Percentiles rank a stretch among this genome's conserved stretches.
Conservation (phyloP, 2,797 vertebrate species). For the Rhabdophis nuchalis region DNA sequence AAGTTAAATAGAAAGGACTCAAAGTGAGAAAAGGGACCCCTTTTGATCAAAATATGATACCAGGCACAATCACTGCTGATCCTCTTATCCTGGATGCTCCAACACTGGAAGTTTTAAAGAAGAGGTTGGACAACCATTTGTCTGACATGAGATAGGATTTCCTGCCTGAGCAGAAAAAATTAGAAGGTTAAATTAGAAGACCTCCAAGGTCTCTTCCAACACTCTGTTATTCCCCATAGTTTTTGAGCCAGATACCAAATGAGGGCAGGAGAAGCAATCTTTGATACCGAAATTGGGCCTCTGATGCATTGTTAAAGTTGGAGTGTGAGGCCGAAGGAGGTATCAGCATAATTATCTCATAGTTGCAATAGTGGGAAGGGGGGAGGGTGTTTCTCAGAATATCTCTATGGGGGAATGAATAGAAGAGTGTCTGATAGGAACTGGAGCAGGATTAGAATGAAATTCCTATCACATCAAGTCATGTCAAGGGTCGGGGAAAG, state of each 20-base stretch:
- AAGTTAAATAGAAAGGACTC: background rate
- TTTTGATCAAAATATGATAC: background rate
- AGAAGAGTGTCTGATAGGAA: too few species aligned
- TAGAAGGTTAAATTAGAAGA: background rate
- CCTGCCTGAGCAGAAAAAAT: too few species aligned
- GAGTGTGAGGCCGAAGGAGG: background rate
- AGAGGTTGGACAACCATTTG: background rate
- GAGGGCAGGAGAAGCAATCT: background rate
- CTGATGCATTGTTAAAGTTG: background rate
- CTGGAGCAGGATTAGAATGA: background rate
- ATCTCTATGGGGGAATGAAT: background rate
- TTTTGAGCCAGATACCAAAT: background rate
- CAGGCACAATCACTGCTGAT: background rate
- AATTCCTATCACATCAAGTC: background rate
- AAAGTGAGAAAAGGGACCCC: background rate
- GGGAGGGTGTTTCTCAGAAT: background rate
- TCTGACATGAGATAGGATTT: background rate
- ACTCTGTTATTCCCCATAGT: background rate
- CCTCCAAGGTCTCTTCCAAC: background rate
- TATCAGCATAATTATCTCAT: background rate
- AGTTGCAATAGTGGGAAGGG: background rate
- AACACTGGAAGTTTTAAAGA: background rate
- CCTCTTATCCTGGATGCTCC: background rate
- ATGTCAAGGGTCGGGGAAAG: background rate
- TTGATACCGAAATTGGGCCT: background rate